A percentile compares a stretch with the other conserved stretches of the same genome.
phyloP scores from a whole-genome alignment of 2,888 invertebrate genomes.

The Mythimna lalbum region DNA sequence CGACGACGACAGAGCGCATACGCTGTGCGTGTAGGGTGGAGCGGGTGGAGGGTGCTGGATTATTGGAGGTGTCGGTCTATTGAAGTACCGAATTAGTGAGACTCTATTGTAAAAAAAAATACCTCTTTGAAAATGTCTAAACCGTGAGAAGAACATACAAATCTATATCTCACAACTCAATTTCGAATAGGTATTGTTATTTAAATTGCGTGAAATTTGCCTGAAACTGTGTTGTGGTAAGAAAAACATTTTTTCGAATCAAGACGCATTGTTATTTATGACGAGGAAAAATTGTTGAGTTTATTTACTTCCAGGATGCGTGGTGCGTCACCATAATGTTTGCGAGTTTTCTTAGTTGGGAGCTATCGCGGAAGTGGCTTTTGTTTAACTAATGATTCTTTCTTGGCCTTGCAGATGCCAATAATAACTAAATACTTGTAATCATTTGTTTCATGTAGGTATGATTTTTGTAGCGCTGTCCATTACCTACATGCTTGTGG shows the following conservation, averaged over 20 bases:
- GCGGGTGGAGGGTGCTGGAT: too few species aligned
- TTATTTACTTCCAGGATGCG: slow-evolving; percentile 39
- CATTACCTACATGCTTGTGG: slow-evolving; percentile 2
- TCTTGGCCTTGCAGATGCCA: slow-evolving; percentile 46
- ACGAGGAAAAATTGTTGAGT: slow-evolving; percentile 19
- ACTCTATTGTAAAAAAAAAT: not conserved
- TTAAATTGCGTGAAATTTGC: not conserved
- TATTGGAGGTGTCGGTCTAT: too few species aligned
- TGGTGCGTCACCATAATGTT: slow-evolving; percentile 29
- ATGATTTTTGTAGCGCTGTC: slow-evolving; percentile 15
- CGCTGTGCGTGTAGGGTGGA: too few species aligned
- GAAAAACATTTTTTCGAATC: not conserved
- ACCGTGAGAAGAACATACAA: not conserved
- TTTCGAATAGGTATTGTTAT: not conserved
- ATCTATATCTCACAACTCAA: not conserved
- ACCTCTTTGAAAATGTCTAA: not conserved
- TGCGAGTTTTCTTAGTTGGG: slow-evolving; percentile 35
- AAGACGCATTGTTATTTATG: slow-evolving; percentile 17
- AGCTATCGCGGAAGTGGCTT: slow-evolving; percentile 47
- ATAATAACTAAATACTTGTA: slow-evolving; percentile 32
- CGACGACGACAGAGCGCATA: too few species aligned
- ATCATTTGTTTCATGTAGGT: slow-evolving; percentile 21
- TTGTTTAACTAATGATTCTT: slow-evolving; percentile 42
- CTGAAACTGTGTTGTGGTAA: not conserved
- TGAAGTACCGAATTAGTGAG: too few species aligned